Evolutionary conservation across 2,113 vertebrate genomes (phyloP).

Genomic region (Cricetomys ansorgei): DNA sequence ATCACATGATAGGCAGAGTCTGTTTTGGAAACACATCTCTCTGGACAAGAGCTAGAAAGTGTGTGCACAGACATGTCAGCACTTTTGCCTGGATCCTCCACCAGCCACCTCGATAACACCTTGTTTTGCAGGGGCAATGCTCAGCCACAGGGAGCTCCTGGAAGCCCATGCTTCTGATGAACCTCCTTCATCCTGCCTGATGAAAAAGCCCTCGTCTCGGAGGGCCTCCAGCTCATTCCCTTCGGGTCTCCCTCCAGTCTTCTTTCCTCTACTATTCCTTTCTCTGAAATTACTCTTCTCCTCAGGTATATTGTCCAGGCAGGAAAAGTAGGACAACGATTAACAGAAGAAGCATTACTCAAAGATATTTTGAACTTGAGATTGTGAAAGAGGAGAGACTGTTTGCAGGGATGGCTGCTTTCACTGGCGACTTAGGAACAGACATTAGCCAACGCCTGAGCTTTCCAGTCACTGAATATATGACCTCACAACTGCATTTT

Average conservation of each 20-base stretch:
- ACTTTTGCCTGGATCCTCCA: not conserved
- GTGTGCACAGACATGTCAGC: not conserved
- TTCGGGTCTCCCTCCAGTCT: constrained; percentile 63
- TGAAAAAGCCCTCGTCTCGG: constrained; percentile 65
- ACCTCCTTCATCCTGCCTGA: constrained; percentile 60
- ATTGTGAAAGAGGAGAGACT: not conserved
- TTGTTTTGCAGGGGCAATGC: fast-evolving
- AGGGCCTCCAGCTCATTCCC: constrained; percentile 72
- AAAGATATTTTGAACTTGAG: constrained; percentile 45
- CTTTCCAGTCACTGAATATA: fast-evolving
- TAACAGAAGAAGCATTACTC: not conserved
- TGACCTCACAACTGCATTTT: not conserved
- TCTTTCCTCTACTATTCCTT: constrained; percentile 64
- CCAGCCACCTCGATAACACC: not conserved
- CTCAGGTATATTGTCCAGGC: constrained; percentile 81
- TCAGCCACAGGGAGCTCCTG: not conserved
- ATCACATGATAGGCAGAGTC: not conserved
- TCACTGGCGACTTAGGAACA: not conserved
- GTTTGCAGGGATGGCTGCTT: not conserved
- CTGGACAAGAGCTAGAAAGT: not conserved
- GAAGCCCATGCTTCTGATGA: not conserved
- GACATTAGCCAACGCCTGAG: fast-evolving
- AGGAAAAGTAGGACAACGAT: constrained; percentile 72
- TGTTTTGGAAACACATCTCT: not conserved
- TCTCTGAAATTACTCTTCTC: constrained; percentile 82